Percentiles rank a stretch among this genome's conserved stretches.
Conservation (phyloP, 1,140 invertebrate genomes). For the Gryllus bimaculatus region DNA sequence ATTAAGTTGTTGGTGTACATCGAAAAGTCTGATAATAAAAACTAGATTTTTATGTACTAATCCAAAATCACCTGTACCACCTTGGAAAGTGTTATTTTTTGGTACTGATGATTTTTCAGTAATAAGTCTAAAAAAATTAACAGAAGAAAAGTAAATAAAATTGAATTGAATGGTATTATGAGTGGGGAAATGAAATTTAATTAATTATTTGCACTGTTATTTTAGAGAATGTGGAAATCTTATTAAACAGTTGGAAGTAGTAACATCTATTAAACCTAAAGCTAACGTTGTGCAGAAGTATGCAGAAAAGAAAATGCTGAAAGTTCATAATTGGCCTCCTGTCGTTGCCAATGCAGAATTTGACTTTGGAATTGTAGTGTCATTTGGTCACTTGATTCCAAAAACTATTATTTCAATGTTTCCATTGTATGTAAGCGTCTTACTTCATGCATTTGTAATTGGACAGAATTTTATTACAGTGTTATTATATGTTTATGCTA, state of each 20-base stretch:
- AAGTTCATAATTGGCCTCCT: conserved; percentile 47
- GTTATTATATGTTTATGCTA: neutral
- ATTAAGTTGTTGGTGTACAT: too few species aligned
- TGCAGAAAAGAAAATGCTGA: conserved; percentile 39
- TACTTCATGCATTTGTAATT: conserved; percentile 20
- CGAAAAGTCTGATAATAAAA: too few species aligned
- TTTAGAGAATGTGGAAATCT: conserved; percentile 31
- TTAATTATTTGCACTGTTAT: neutral
- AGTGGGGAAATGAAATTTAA: neutral
- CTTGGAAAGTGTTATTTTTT: conserved; percentile 54
- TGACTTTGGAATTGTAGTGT: conserved; percentile 58
- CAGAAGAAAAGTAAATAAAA: conserved; percentile 39
- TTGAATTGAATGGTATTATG: conserved; percentile 22
- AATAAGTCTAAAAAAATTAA: conserved; percentile 44
- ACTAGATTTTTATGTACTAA: too few species aligned
- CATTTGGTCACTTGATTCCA: conserved; percentile 63
- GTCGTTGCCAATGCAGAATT: conserved; percentile 32
- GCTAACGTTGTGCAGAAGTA: conserved; percentile 44
- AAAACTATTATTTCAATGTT: conserved; percentile 49
- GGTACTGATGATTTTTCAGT: conserved; percentile 57
- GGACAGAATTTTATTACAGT: conserved; percentile 4
- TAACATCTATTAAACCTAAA: conserved; percentile 42
- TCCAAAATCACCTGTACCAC: neutral
- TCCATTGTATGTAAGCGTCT: conserved; percentile 42
- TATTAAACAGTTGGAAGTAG: conserved; percentile 44